phyloP scores from a whole-genome alignment of 2,888 invertebrate species.

The Cepaea hortensis region DNA sequence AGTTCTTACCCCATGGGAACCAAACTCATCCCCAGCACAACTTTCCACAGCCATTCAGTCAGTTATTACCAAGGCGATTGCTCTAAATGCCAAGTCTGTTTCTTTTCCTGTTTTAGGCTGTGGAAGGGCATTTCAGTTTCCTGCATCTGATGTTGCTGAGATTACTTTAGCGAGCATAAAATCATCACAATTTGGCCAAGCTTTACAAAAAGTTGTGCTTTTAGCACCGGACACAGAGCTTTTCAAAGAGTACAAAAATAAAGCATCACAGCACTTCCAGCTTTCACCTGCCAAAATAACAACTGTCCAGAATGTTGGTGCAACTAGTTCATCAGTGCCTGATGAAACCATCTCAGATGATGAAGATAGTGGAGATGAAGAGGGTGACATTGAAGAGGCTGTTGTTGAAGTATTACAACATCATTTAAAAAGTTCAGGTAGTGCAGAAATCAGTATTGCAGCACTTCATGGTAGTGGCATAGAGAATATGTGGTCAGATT shows the following conservation, averaged over 20 bases:
- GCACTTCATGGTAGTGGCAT: not conserved
- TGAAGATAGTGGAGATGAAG: not conserved
- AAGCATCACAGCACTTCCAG: slow-evolving; percentile 13
- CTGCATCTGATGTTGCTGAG: slow-evolving; percentile 26
- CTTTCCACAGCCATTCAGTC: not conserved
- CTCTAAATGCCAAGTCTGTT: slow-evolving; percentile 26
- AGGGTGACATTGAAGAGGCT: too few species aligned
- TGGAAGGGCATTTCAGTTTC: slow-evolving; percentile 30
- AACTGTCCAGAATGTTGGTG: not conserved
- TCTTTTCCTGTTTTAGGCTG: slow-evolving; percentile 37
- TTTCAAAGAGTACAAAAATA: slow-evolving; percentile 21
- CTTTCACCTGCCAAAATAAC: not conserved
- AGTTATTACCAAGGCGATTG: not conserved
- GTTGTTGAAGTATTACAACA: too few species aligned
- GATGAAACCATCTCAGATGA: not conserved
- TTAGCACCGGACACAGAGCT: slow-evolving; percentile 19
- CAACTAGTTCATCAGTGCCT: not conserved
- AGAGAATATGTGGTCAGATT: slow-evolving; percentile 18
- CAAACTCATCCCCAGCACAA: not conserved
- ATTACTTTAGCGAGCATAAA: slow-evolving; percentile 2
- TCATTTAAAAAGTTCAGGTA: too few species aligned
- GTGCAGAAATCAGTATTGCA: too few species aligned
- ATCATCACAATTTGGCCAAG: not conserved
- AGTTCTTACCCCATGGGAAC: slow-evolving; percentile 19
- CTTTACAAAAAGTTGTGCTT: slow-evolving; percentile 10